Evolutionary conservation across 2,888 invertebrate genomes (phyloP).

Genomic region (Vannuccia rotundouncinata): DNA sequence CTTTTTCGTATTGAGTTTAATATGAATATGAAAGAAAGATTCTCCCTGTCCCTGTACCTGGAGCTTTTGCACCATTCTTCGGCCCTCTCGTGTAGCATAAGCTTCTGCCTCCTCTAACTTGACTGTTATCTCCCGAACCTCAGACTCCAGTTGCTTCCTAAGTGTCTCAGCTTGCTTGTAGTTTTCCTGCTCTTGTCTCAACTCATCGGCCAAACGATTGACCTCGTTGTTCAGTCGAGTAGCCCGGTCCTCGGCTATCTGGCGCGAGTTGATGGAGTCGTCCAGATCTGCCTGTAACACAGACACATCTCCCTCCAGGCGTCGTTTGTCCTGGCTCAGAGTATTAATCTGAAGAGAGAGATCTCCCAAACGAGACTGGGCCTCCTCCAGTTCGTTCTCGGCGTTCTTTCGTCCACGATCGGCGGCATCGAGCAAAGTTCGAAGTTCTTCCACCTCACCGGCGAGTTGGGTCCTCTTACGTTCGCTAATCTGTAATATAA

Average conservation of each 20-base stretch:
- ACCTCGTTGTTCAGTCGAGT: slow-evolving; percentile 50
- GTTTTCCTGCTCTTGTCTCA: slow-evolving; percentile 56
- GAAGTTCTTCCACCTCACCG: slow-evolving; percentile 84
- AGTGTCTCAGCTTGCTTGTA: slow-evolving; percentile 56
- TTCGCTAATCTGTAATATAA: slow-evolving; percentile 44
- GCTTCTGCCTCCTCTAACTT: slow-evolving; percentile 56
- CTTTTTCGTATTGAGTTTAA: too few relatives aligned
- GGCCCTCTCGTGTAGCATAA: slow-evolving; percentile 55
- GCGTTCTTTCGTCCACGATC: slow-evolving; percentile 56
- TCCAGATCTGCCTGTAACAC: slow-evolving; percentile 91
- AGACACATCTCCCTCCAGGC: slow-evolving; percentile 84
- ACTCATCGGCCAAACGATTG: slow-evolving; percentile 53
- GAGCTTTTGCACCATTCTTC: slow-evolving; percentile 55
- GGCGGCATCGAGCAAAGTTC: slow-evolving; percentile 58
- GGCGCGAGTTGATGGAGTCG: slow-evolving; percentile 89
- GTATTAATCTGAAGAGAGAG: slow-evolving; percentile 88
- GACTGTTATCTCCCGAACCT: slow-evolving; percentile 56
- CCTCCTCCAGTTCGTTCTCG: slow-evolving; percentile 71
- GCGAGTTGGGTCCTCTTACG: slow-evolving; percentile 64
- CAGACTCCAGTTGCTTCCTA: slow-evolving; percentile 56
- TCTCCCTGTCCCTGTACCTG: too few relatives aligned
- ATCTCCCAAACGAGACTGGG: slow-evolving; percentile 83
- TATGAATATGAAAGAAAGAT: too few relatives aligned
- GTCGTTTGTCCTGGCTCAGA: slow-evolving; percentile 83
- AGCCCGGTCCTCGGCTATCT: slow-evolving; percentile 61